Evolutionary conservation across 2,797 vertebrate species (phyloP), one percentile per base, ranked within the genome.

Genomic region (Fistularia tabacaria): DNA sequence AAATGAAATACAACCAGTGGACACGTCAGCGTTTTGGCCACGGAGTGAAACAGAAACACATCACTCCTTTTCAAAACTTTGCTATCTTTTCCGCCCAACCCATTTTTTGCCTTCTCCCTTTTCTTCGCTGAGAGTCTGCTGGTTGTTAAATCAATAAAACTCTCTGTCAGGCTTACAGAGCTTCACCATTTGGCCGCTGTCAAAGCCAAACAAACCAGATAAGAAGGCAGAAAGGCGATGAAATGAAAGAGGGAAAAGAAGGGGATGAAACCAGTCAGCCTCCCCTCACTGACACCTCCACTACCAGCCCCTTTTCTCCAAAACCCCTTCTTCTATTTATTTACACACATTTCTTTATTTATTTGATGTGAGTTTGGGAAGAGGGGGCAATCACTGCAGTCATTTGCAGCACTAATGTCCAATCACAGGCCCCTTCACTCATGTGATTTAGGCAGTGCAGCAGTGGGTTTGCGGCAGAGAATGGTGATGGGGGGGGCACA

Each of bases 351-450:
- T 88, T 89, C 83, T 89, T 87, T 89, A 87, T 90, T 87, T 88
- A 89, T 89, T 88, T 86, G 85, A 92, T 91, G 90, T 86, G 87
- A 88, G 90, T 88, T 84, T 85, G 84, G 87, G 82, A 87, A 91
- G 89, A 90, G 87, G 90, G 91, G 90, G 93, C 95, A 94, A 97
- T 98, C 95, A 97, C 91, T 13, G 74, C 94, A 94, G 94, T 97
- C 95, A 98, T 98, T 98, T 98, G 94, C 91, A 88, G 93, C 92
- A 93, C 95, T 99, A 98, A 99, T 99, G 96, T 97, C 95, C 97
- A 98, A 99, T 98, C 94, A 94, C 88, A 88, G 90, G 90, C 91
- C 93, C 94, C 92, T 96, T 98, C 96, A 97, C 93, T 96, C 95
- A 92, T 93, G 93, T 98, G 94, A 98, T 98, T 99, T 97, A 97